Percentiles rank a stretch among this genome's conserved stretches.
Evolutionary conservation across 2,113 vertebrate genomes (phyloP).

Genomic region (Glaucidium brasilianum): DNA sequence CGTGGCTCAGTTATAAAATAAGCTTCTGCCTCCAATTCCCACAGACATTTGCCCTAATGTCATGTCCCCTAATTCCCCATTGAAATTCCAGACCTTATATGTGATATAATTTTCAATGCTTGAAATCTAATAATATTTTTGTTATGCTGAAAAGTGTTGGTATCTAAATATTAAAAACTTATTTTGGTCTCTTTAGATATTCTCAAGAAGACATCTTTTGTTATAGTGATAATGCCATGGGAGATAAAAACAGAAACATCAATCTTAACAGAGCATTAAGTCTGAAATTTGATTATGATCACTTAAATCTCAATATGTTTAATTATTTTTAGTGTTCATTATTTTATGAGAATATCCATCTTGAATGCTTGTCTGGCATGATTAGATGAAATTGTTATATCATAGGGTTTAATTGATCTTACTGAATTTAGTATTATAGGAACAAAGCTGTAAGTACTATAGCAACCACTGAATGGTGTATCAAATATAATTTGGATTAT

Average conservation of each 20-base stretch:
- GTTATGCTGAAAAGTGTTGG: background rate
- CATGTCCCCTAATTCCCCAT: background rate
- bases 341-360: background rate
- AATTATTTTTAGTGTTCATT: constrained; percentile 20
- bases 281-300: background rate
- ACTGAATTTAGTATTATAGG: background rate
- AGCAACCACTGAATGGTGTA: background rate
- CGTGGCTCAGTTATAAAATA: background rate
- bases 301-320: constrained; percentile 8
- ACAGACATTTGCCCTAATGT: background rate
- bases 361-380: background rate
- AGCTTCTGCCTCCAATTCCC: background rate
- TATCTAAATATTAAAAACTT: background rate
- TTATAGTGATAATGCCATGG: background rate
- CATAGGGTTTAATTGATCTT: background rate
- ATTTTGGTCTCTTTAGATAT: background rate
- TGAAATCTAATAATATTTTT: background rate
- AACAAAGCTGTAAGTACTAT: background rate
- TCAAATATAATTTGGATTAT: background rate
- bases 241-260: background rate
- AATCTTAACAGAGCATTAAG: background rate
- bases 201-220: background rate
- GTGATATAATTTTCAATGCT: background rate
- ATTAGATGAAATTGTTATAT: background rate
- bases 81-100: background rate